Evolutionary conservation across 2,888 invertebrate genomes (phyloP).

Genomic region (Gerris lacustris): DNA sequence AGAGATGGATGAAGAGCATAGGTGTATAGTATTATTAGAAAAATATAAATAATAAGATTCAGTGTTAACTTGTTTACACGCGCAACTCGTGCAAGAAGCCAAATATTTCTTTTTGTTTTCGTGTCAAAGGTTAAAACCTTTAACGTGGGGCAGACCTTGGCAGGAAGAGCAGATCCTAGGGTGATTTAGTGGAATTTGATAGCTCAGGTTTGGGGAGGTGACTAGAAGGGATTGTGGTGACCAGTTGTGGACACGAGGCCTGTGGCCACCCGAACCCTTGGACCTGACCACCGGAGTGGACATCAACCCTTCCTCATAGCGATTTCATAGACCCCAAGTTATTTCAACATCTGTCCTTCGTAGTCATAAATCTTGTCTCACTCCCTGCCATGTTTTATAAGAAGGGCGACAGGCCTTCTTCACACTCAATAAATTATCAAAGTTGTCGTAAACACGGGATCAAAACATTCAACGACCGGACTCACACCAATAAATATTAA

Average conservation of each 20-base stretch:
- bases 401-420: not conserved
- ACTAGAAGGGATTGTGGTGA: not conserved
- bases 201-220: not conserved
- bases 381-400: not conserved
- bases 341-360: not conserved
- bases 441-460: not conserved
- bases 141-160: no score
- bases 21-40: no score
- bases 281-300: not conserved
- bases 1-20: no score
- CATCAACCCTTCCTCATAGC: not conserved
- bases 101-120: no score
- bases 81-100: no score
- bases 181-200: slow-evolving; percentile 1
- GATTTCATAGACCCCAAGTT: not conserved
- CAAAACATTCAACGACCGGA: not conserved
- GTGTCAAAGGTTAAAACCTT: no score
- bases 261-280: not conserved
- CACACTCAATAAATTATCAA: not conserved
- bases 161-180: not conserved
- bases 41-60: no score
- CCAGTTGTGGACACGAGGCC: not conserved
- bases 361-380: not conserved
- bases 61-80: no score
- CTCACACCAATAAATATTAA: not conserved